Base-by-base conservation (phyloP, 2,888 invertebrate species). In the Prosopocoilus inquinatus region DNA sequence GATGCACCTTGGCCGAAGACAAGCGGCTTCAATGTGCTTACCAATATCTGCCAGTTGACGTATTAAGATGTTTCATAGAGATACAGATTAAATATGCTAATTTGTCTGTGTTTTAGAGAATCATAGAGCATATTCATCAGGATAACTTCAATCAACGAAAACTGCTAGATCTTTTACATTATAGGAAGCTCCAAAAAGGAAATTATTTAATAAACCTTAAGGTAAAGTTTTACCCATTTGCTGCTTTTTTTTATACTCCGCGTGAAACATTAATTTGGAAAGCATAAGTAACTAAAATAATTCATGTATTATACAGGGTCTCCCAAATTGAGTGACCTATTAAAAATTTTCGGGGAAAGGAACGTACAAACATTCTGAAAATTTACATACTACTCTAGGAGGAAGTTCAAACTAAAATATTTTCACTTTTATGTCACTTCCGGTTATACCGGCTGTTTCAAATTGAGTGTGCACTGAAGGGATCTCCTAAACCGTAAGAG, bases 71-170 rank as follows among this genome's bases (percentile, higher is more conserved):
- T 28, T 28, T 7, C 20, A 7, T 5, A 28, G 7, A 7, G 5
- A 28, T 4, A 28, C 20, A 3, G 2, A 28, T 35, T 34, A 47
- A 50, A 50, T 12, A 32, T 3, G 9, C 3, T 32, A 1, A n/a
- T 9, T 33, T 51, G 11, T 28, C n/a, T 48, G n/a, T 43, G 52
- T 73, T 78, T 33, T 70, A 87, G 87, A 81, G 77, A 75, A 82
- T 85, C 13, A 75, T 82, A 51, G 83, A 82, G 50, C 81, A 80
- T 59, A 77, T 87, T 36, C 79, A 82, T 60, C 85, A 87, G 69
- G 83, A 84, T 59, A 85, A 82, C 68, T 84, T 84, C 58, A 80
- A 81, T 50, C 84, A 83, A 66, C 78, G 84, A 41, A 85, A 86
- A 67, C 81, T 82, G 61, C 73, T 85, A 16, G 86, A 87, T 65